Conservation (phyloP, 2,888 invertebrate species). For the Melolontha melolontha region DNA sequence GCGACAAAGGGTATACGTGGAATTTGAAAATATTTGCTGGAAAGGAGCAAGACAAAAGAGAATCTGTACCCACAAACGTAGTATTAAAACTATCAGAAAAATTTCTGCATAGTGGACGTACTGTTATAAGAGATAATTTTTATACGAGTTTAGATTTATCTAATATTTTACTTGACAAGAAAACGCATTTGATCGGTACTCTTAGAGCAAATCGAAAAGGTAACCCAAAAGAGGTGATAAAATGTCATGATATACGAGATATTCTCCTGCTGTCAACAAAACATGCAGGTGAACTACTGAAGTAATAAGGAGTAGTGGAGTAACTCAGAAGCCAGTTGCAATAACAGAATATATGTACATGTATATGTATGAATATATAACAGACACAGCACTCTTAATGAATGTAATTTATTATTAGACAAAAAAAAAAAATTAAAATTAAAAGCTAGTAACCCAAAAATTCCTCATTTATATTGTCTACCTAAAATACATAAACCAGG, state of each 20-base stretch:
- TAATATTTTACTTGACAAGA: conserved; percentile 19
- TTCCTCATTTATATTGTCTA: too few relatives aligned
- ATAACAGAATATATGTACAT: too few relatives aligned
- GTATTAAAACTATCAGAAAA: too few relatives aligned
- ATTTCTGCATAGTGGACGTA: conserved; percentile 43
- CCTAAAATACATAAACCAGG: too few relatives aligned
- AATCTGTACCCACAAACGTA: conserved; percentile 33
- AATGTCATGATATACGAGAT: conserved; percentile 53
- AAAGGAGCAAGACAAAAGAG: not conserved
- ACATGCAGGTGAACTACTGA: too few relatives aligned
- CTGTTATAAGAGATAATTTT: conserved; percentile 46
- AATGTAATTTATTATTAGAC: too few relatives aligned
- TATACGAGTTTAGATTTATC: conserved; percentile 45
- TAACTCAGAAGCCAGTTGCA: conserved; percentile 41
- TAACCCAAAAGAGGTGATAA: conserved; percentile 44
- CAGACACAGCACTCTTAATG: too few relatives aligned
- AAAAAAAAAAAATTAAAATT: too few relatives aligned
- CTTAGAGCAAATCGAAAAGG: conserved; percentile 46
- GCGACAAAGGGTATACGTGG: not conserved
- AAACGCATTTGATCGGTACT: conserved; percentile 45
- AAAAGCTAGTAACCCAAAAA: too few relatives aligned
- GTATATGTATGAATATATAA: too few relatives aligned
- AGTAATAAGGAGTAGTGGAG: conserved; percentile 28
- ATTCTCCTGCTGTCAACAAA: too few relatives aligned
- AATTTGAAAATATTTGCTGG: not conserved